These are phyloP conservation scores for Melierax canorus DNA, from an alignment of 2,113 vertebrate species.

Conservation along the genomic window DNA sequence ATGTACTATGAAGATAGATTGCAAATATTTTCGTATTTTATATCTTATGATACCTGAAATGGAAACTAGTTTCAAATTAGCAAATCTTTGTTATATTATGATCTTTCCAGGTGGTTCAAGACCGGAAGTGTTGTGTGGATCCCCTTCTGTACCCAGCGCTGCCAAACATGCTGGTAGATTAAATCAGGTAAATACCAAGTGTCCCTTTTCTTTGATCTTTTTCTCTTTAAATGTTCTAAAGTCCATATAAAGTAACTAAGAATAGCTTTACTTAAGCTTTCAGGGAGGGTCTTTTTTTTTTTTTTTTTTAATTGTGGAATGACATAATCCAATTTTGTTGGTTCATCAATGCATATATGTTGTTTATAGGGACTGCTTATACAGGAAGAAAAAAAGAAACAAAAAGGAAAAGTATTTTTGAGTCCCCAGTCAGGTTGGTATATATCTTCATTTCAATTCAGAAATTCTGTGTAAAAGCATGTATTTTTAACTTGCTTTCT, in stretches of 20 bases:
- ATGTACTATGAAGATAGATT: not conserved
- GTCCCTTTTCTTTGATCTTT: not conserved
- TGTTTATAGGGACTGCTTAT: constrained; percentile 73
- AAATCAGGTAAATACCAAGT: constrained; percentile 75
- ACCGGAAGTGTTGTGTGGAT: constrained; percentile 66
- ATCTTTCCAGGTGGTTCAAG: constrained; percentile 72
- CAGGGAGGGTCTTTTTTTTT: not conserved
- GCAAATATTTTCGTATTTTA: not conserved
- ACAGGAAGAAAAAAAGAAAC: constrained; percentile 85
- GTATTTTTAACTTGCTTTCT: not conserved
- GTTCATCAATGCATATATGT: constrained; percentile 31
- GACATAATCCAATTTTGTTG: not conserved
- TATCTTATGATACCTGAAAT: not conserved
- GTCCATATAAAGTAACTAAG: not conserved
- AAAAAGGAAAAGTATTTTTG: constrained; percentile 81
- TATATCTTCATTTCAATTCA: constrained; percentile 1
- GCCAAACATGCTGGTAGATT: constrained; percentile 69
- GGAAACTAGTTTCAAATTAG: not conserved
- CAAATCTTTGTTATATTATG: not conserved
- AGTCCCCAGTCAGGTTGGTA: constrained; percentile 87
- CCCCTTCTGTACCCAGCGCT: constrained; percentile 59
- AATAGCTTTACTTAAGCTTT: not conserved
- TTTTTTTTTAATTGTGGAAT: not conserved
- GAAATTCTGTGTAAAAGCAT: not conserved
- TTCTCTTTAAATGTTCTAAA: not conserved